Conservation (phyloP, 92 coral and sea anemone genomes). For the Phenganax subtilis region DNA sequence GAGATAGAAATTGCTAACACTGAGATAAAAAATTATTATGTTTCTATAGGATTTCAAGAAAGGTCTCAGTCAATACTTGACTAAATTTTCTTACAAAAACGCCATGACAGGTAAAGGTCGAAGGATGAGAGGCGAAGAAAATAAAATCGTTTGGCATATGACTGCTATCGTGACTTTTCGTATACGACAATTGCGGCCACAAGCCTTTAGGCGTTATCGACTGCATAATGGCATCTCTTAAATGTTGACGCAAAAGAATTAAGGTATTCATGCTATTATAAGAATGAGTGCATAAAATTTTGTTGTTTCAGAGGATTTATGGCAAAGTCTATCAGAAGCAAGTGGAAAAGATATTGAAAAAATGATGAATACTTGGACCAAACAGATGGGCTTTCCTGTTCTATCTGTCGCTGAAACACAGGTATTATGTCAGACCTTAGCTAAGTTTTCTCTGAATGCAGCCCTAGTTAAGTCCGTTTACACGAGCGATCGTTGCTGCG, state of each 20-base stretch:
- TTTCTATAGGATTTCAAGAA: conserved; percentile 66
- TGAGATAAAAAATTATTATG: neutral
- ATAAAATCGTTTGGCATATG: neutral
- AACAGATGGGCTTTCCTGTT: conserved; percentile 98
- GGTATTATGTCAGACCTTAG: conserved; percentile 38
- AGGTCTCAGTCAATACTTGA: conserved; percentile 69
- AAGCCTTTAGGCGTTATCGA: no score
- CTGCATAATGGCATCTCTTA: no score
- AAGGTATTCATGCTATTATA: neutral
- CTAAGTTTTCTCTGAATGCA: no score
- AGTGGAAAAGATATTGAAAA: conserved; percentile 84
- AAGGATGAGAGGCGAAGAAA: neutral
- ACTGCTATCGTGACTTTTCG: neutral
- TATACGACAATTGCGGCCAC: no score
- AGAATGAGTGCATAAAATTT: neutral
- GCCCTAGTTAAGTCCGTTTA: no score
- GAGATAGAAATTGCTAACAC: no score
- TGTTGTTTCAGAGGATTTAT: conserved; percentile 67
- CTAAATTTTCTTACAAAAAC: conserved; percentile 84
- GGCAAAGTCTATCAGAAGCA: conserved; percentile 70
- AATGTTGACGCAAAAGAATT: no score
- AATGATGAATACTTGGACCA: conserved; percentile 93
- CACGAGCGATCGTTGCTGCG: no score
- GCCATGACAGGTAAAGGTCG: conserved; percentile 85
- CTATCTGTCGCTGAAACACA: conserved; percentile 77